Conservation (phyloP, 2,797 vertebrate genomes). For the Toxotes lorentzi region DNA sequence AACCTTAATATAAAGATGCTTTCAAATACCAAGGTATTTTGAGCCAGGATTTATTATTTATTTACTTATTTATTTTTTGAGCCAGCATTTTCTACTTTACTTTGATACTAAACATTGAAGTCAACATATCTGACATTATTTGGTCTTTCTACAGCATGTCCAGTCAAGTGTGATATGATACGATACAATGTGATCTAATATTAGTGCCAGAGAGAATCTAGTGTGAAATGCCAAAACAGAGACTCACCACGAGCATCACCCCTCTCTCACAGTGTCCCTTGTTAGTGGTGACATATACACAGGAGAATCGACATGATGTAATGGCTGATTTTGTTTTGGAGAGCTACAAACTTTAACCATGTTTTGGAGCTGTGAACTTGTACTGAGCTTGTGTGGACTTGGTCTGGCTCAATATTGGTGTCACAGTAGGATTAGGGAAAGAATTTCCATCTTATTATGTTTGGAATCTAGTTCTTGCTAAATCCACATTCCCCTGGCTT, state of each 20-base stretch:
- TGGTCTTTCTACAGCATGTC: not conserved
- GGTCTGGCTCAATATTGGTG: slow-evolving; percentile 44
- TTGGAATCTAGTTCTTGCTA: slow-evolving; percentile 76
- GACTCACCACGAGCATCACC: not conserved
- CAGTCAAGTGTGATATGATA: not conserved
- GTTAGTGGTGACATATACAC: not conserved
- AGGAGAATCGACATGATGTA: slow-evolving; percentile 9
- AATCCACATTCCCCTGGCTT: slow-evolving; percentile 79
- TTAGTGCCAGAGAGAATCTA: not conserved
- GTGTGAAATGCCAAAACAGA: not conserved
- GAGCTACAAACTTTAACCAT: not conserved
- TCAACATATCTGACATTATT: not conserved
- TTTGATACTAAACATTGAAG: not conserved
- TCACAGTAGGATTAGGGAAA: slow-evolving; percentile 79
- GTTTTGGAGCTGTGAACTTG: slow-evolving; percentile 29
- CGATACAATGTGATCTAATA: not conserved
- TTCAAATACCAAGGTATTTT: not conserved
- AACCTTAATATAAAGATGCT: not conserved
- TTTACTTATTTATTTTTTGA: too few species aligned
- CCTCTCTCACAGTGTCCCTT: not conserved
- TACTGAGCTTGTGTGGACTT: slow-evolving; percentile 23
- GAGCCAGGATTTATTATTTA: not conserved
- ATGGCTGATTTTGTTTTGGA: slow-evolving; percentile 13
- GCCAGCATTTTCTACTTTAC: not conserved
- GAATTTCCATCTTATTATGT: slow-evolving; percentile 81